Evolutionary conservation across 2,797 vertebrate species (phyloP), one percentile per base, ranked within the genome.

Genomic region (Podarcis siculus): DNA sequence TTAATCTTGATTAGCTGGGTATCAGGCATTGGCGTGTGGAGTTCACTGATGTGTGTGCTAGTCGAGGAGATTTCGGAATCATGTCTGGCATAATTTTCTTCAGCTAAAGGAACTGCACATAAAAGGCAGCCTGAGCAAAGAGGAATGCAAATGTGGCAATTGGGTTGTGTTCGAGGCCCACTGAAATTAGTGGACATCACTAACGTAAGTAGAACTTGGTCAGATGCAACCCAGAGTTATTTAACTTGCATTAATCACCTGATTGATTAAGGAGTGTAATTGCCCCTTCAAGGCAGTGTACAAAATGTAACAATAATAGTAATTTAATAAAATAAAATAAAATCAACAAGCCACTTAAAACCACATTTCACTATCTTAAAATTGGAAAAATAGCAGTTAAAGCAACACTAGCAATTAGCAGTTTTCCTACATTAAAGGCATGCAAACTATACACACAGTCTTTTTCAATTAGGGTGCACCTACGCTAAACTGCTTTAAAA

Each of bases 1-100:
- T 99, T 99, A 98, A 98, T 99, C 98, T 98, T 98, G 98, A 98
- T 99, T 99, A 98, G 96, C 96, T 97, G 96, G 90, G 92, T 97
- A 97, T 97, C 94, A 95, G 95, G 92, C 86, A 96, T 90, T 97
- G 97, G 97, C 96, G 97, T 96, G 95, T 95, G 94, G 92, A 94
- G 92, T 97, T 97, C 96, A 96, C 78, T 93, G 93, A 97, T 97
- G 96, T 97, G 94, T 97, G 93, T 83, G 88, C 75, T 72, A 91
- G 93, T 92, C 92, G 90, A 91, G 78, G 90, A 91, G 79, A 89
- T 90, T 92, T 93, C 91, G 79, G 93, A 94, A 64, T 92, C 79
- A 92, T 71, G 25, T 90, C 91, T 84, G 42, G 73, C 79, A 91
- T 87, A 89, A 86, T 92, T 95, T 94, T 92, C 71, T 86, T 19